Base-by-base conservation (phyloP, 2,888 invertebrate species). In the Euplagia quadripunctaria region DNA sequence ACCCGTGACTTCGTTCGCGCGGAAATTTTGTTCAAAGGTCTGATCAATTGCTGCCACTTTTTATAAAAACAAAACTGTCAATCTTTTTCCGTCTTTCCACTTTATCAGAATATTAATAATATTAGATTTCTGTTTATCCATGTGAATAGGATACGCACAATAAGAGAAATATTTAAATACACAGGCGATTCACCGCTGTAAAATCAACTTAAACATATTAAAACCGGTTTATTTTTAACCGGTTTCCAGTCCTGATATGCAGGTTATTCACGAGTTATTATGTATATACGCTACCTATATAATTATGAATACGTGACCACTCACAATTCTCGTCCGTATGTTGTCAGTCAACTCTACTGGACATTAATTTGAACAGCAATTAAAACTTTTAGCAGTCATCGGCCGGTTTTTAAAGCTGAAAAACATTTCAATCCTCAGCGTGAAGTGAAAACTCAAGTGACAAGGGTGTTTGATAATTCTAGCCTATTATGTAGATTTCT, bases 341-440 rank as follows among this genome's bases (percentile, higher is more conserved):
- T 66, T 6, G 42, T 5, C 68, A 61, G 70, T 71, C 68, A 67
- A 74, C 74, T 79, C 46, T 86, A 86, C 80, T 82, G 81, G 83
- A 85, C 91, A 92, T 93, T 93, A 92, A 92, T 93, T 91, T 90
- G 88, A 91, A 84, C 82, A 87, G 92, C 92, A 93, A 93, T 93
- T 93, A 92, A 92, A 93, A 93, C 88, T 93, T 93, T 88, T 87
- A 82, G 82, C 83, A 79, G 78, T 85, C 87, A 85, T 86, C 86
- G 86, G 85, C 72, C 61, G 76, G 76, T 88, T 90, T 92, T 91
- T 89, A 87, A 82, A 86, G 82, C 85, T 84, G 75, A 87, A 89
- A 91, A 87, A 85, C 82, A 81, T 83, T 80, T 71, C 72, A 72
- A 58, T 71, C 14, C 17, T 14, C 58, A 20, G 46, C 55, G 72